Percentiles rank a stretch among this genome's conserved stretches.
Evolutionary conservation across 2,888 invertebrate species (phyloP).

Genomic region (Heliconius cydno): DNA sequence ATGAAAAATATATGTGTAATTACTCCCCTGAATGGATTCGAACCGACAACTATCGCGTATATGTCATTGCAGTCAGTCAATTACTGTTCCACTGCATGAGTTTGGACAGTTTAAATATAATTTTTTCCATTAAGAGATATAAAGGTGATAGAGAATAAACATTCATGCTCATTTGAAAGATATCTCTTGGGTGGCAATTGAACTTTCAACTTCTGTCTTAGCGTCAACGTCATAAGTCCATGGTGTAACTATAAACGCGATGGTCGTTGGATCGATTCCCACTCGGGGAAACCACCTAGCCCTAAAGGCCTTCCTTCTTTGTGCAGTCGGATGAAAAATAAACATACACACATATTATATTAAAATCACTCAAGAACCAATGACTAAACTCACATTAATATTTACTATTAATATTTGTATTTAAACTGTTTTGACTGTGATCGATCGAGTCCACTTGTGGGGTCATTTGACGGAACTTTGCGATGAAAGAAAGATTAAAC

Average conservation of each 20-base stretch:
- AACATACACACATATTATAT: not conserved
- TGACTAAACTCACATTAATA: not conserved
- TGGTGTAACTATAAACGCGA: too few species aligned
- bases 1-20: too few species aligned
- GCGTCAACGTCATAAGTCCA: not conserved
- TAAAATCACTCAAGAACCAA: not conserved
- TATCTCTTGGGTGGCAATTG: slow-evolving; percentile 3
- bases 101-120: too few species aligned
- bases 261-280: too few species aligned
- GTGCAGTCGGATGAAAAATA: too few species aligned
- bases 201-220: not conserved
- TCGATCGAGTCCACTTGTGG: slow-evolving; percentile 22
- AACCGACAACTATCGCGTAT: too few species aligned
- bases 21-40: too few species aligned
- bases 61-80: too few species aligned
- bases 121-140: too few species aligned
- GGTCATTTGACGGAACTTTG: slow-evolving; percentile 17
- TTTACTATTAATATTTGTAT: slow-evolving; percentile 5
- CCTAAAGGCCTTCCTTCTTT: too few species aligned
- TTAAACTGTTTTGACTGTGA: slow-evolving; percentile 13
- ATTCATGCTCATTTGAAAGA: not conserved
- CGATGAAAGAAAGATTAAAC: not conserved
- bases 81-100: too few species aligned
- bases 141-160: not conserved
- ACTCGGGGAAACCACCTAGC: not conserved